Base-by-base conservation (phyloP, 1,140 invertebrate genomes). In the Varroa destructor region DNA sequence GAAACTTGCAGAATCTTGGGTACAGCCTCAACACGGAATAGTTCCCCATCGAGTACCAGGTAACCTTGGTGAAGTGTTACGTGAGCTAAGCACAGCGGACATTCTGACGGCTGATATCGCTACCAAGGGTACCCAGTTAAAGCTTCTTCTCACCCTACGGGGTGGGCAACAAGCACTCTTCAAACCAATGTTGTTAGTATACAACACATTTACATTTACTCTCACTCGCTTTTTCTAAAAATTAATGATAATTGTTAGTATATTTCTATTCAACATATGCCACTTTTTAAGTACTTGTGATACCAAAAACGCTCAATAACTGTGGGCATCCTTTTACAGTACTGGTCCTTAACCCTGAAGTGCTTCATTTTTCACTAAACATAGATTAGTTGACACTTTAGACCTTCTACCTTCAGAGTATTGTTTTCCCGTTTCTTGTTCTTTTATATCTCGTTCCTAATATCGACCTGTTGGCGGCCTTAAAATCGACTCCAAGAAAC, bases 71-170 rank as follows among this genome's bases (percentile, higher is more conserved):
- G 84, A 85, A 75, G 81, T 93, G 72, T 78, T 93, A 36, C 79
- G 85, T 56, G 84, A 85, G 12, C 80, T 94, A 74, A 83, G 85
- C 55, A 84, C 81, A 70, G 82, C 86, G 43, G 85, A 84, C 77
- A 89, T 96, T 75, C 80, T 84, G 1, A 80, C 84, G 71, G 89
- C 88, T 12, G 88, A 88, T 78, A 87, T 86, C 85, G 78, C 84
- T 78, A 67, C 84, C 72, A 79, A 86, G 78, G 93, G 93, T 70
- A 94, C 92, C 54, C 93, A 97, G 80, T 81, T 97, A 40, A 97
- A 97, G 80, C 78, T 96, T 14, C 80, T 89, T 75, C 77, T 95
- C 25, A 84, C 85, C 25, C 81, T 96, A 57, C 83, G 89, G 80
- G 86, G 87, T 37, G 85, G 87, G 43, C 85, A 91, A 76, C 87